Evolutionary conservation across 2,888 invertebrate species (phyloP).

Genomic region (Athalia circularis): DNA sequence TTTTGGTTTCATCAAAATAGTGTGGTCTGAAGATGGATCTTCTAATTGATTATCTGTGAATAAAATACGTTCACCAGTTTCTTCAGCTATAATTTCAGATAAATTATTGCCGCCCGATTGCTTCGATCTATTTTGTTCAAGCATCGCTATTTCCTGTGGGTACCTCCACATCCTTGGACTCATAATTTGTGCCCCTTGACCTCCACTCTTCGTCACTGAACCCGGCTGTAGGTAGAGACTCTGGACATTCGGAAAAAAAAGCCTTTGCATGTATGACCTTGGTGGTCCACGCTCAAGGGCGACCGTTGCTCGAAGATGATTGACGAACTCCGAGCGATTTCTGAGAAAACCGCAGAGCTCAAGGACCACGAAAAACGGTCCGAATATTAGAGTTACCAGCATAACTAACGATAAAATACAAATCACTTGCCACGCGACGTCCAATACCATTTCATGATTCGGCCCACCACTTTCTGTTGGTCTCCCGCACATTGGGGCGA

Average conservation of each 20-base stretch:
- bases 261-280: conserved; percentile 56
- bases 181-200: conserved; percentile 23
- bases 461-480: conserved; percentile 1
- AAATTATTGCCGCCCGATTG: conserved; percentile 5
- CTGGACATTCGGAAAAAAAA: conserved; percentile 56
- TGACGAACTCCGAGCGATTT: conserved; percentile 61
- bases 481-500: conserved; percentile 61
- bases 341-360: conserved; percentile 57
- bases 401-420: conserved; percentile 54
- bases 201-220: conserved; percentile 42
- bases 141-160: conserved; percentile 36
- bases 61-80: too few species aligned
- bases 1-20: conserved; percentile 47
- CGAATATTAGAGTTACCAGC: conserved; percentile 52
- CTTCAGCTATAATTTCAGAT: not conserved
- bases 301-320: conserved; percentile 58
- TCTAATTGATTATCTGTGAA: too few species aligned
- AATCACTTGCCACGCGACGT: conserved; percentile 61
- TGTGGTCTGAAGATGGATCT: not conserved
- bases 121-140: conserved; percentile 27
- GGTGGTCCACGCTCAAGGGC: conserved; percentile 53
- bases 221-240: conserved; percentile 60
- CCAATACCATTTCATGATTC: conserved; percentile 45
- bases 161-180: conserved; percentile 42
- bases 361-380: conserved; percentile 53